Evolutionary conservation across 2,888 invertebrate genomes (phyloP).

Genomic region (Agrenia bidenticulata): DNA sequence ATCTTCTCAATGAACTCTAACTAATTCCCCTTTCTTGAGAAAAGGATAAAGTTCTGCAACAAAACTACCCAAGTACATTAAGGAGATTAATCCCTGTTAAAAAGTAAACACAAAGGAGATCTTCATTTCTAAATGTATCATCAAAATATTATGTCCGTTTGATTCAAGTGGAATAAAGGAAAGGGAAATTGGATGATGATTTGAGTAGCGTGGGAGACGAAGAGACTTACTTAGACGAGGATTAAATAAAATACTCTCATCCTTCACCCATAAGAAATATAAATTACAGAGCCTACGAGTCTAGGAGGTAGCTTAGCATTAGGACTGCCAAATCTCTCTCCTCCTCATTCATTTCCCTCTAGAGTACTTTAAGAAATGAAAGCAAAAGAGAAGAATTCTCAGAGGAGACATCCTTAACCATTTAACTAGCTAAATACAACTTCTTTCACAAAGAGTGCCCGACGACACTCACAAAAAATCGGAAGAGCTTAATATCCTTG

Average conservation of each 20-base stretch:
- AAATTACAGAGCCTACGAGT: not conserved
- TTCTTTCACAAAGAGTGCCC: constrained; percentile 27
- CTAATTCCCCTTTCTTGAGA: not conserved
- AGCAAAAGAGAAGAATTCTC: not conserved
- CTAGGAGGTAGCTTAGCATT: not conserved
- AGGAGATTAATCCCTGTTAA: not conserved
- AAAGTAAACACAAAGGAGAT: not conserved
- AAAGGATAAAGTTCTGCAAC: not conserved
- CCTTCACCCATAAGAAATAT: not conserved
- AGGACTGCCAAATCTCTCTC: not conserved
- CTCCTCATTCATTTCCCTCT: not conserved
- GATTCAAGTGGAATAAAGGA: not conserved
- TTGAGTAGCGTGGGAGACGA: constrained; percentile 28
- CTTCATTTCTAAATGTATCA: not conserved
- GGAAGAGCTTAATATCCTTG: constrained; percentile 38
- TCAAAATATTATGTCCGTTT: constrained; percentile 4
- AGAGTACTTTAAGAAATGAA: not conserved
- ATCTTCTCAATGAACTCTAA: not conserved
- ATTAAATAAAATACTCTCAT: not conserved
- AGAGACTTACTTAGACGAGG: not conserved
- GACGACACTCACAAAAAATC: constrained; percentile 28
- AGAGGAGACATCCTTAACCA: constrained; percentile 6
- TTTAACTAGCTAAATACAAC: not conserved
- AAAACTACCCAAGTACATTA: not conserved
- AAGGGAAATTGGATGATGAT: not conserved